Base-by-base conservation (phyloP, 2,888 invertebrate genomes). In the Megalurothrips usitatus region DNA sequence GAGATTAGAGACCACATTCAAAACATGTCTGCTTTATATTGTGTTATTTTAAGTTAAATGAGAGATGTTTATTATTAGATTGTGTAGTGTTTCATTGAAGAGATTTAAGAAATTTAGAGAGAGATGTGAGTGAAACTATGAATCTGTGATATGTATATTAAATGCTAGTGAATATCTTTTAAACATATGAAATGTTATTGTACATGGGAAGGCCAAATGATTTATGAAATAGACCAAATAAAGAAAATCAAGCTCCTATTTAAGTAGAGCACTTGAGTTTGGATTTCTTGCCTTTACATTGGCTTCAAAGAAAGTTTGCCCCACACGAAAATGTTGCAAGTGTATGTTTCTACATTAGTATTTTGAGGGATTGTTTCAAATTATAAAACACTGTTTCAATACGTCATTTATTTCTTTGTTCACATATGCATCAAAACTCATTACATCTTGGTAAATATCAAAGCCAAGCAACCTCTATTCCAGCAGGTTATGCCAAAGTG, bases 161-260 rank as follows among this genome's bases (percentile, higher is more conserved):
- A 14, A 75, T 75, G 68, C 23, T 75, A 75, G 68, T 75, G 68
- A 26, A 75, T 75, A 75, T 75, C 12, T 75, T 12, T 75, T 75
- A 75, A 26, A 75, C 23, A 75, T 75, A 75, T 75, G 68, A 75
- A 75, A 26, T 23, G 12, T 75, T 75, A 75, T 75, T 75, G 68
- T 75, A 75, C 68, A 68, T 23, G 23, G 23, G 23, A 68, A 23
- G 68, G 68, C 68, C 68, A 68, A 68, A 68, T 68, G 68, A 26
- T 26, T 26, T 26, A 75, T 75, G 26, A 75, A 12, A 4, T 75
- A 75, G 26, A 75, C 68, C 68, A 75, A 75, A 75, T 75, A 75
- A 23, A 75, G 68, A 10, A 26, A 26, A 43, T 43, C 34, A 43
- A 43, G 34, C 34, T 43, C 34, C 34, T 43, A 43, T 43, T 43